Conservation (phyloP, 2,888 invertebrate species). For the Xylota segnis region DNA sequence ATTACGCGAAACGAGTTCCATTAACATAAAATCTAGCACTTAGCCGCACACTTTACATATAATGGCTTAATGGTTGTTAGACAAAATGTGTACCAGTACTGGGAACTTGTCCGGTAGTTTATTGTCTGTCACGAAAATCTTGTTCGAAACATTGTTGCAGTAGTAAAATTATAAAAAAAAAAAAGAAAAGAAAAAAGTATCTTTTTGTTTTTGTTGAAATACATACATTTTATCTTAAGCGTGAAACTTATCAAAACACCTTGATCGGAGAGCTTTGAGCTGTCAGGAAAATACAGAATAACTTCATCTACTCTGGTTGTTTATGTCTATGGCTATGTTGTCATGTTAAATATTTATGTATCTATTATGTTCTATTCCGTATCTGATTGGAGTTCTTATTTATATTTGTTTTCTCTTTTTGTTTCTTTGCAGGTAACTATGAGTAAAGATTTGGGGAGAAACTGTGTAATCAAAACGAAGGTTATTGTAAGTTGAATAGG, state of each 20-base stretch:
- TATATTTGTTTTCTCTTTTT: slow-evolving; percentile 34
- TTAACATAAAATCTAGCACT: slow-evolving; percentile 74
- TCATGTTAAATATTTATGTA: slow-evolving; percentile 63
- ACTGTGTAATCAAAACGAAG: slow-evolving; percentile 38
- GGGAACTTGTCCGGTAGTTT: slow-evolving; percentile 9
- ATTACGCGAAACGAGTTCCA: slow-evolving; percentile 73
- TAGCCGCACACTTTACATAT: slow-evolving; percentile 65
- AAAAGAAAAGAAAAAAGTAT: slow-evolving; percentile 1
- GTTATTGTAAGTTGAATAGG: slow-evolving; percentile 48
- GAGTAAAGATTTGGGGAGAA: slow-evolving; percentile 42
- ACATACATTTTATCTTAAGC: slow-evolving; percentile 48
- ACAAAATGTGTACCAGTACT: slow-evolving; percentile 58
- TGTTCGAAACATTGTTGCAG: slow-evolving; percentile 65
- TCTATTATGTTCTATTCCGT: slow-evolving; percentile 37
- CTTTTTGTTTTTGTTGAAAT: slow-evolving; percentile 3
- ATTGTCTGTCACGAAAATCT: slow-evolving; percentile 74
- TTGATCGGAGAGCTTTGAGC: slow-evolving; percentile 70
- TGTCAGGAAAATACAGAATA: slow-evolving; percentile 67
- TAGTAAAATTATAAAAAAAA: no score
- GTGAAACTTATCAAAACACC: slow-evolving; percentile 72
- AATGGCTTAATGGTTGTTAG: slow-evolving; percentile 62
- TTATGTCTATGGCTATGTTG: slow-evolving; percentile 24
- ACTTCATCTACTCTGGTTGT: slow-evolving; percentile 44
- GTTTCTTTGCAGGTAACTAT: slow-evolving; percentile 67
- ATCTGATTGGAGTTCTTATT: slow-evolving; percentile 44